Evolutionary conservation across 2,888 invertebrate genomes (phyloP), one percentile per base, ranked within the genome.

Genomic region (Macropis europaea): DNA sequence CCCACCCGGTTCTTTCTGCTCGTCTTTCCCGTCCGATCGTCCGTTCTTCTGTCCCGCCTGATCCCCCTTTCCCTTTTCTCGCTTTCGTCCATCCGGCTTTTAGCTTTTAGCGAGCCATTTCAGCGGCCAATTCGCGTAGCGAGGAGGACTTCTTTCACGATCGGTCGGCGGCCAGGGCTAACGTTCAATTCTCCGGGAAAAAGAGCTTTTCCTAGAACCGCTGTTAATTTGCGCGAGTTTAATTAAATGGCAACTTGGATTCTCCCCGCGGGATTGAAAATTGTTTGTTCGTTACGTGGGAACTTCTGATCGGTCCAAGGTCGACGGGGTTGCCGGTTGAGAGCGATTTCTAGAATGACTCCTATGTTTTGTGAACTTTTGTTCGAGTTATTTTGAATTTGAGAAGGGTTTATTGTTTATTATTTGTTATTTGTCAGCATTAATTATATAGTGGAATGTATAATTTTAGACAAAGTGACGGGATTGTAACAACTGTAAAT

Each of bases 31-130:
- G 24, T 43, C 22, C 50, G 17, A 5, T 30, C 28, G 38, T 34
- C 30, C 48, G 45, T 34, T 26, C 52, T 36, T 42, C 38, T 17
- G n/a, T 34, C 32, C 56, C 34, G 42, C 19, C 13, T 40, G 7
- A 30, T 36, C 43, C 7, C n/a, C 24, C 32, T 13, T 28, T 48
- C 38, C 36, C 66, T 48, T 57, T 53, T 48, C 73, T 36, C 36
- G 40, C 70, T 67, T 52, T 68, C 53, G 43, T 53, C 47, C 71
- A 73, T 73, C 76, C 80, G 80, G 80, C 82, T 81, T 82, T 82
- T 82, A 81, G 81, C 82, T 82, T 79, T 81, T 77, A 81, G 72
- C 69, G 43, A 61, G 72, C 71, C 72, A 75, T 78, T 76, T 72
- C 68, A 63, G 38, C 36, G 56, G 71, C 53, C 64, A 47, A 62